Conservation (phyloP, 2,113 vertebrate genomes). For the Leucosticte australis region DNA sequence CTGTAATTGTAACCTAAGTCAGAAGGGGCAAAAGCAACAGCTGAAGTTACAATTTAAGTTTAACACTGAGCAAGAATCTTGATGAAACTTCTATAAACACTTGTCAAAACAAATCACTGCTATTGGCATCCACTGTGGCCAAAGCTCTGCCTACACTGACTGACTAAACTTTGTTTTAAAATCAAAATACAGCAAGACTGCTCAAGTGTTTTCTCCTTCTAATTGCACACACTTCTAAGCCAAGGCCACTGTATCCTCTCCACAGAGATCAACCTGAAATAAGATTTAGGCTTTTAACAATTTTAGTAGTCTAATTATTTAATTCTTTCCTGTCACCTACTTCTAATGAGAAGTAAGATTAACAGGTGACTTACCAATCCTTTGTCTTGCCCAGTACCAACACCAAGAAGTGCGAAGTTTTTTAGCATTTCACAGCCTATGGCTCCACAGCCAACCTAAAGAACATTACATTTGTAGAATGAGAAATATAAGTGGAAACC, state of each 20-base stretch:
- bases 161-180: not conserved
- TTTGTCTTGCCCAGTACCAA: conserved; percentile 79
- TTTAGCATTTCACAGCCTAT: conserved; percentile 99
- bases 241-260: not conserved
- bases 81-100: not conserved
- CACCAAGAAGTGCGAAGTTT: conserved; percentile 94
- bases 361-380: conserved; percentile 72
- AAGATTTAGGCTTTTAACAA: not conserved
- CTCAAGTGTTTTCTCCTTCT: not conserved
- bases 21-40: conserved; percentile 46
- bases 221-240: not conserved
- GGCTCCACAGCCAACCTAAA: conserved; percentile 94
- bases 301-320: not conserved
- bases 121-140: not conserved
- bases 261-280: not conserved
- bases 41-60: not conserved
- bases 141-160: not conserved
- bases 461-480: not conserved
- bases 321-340: not conserved
- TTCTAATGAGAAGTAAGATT: not conserved
- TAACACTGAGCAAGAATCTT: not conserved
- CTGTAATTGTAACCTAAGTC: conserved; percentile 90
- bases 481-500: not conserved
- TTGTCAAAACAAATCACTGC: not conserved
- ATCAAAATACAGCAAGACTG: not conserved